These are phyloP conservation scores for Agrotis puta DNA, from an alignment of 2,888 invertebrate genomes.

Conservation along the genomic window DNA sequence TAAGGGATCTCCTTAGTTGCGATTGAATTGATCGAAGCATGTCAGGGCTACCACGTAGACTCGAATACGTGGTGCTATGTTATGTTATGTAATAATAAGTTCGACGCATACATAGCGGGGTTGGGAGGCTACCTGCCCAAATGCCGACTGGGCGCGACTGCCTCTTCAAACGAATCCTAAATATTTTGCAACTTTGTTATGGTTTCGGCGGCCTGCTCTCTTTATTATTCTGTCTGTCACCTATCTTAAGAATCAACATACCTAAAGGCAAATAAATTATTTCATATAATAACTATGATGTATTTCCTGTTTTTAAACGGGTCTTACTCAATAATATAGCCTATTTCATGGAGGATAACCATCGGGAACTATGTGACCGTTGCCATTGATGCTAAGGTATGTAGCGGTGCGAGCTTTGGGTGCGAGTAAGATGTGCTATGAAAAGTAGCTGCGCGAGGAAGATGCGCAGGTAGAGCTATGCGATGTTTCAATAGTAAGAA, in stretches of 20 bases:
- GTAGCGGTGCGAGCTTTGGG: too few species aligned
- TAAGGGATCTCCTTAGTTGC: constrained; percentile 82
- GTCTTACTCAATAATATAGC: background rate
- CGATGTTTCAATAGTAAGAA: too few species aligned
- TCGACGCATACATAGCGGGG: constrained; percentile 68
- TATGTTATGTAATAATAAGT: constrained; percentile 77
- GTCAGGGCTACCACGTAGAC: constrained; percentile 87
- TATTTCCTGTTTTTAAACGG: constrained; percentile 9
- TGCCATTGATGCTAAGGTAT: too few species aligned
- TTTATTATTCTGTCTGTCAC: background rate
- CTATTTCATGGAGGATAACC: constrained; percentile 7
- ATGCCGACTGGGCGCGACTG: constrained; percentile 4
- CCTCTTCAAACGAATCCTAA: constrained; percentile 15
- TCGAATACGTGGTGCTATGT: constrained; percentile 82
- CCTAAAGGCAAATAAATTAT: background rate
- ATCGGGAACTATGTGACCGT: too few species aligned
- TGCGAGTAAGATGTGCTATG: too few species aligned
- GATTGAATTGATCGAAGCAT: constrained; percentile 82
- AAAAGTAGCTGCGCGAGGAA: too few species aligned
- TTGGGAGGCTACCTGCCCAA: constrained; percentile 45
- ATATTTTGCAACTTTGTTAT: constrained; percentile 23
- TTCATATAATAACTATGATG: too few species aligned
- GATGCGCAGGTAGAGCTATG: too few species aligned
- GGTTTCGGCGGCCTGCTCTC: background rate
- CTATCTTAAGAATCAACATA: background rate